Percentiles rank a stretch among this genome's conserved stretches.
Conservation (phyloP, 2,797 vertebrate species). For the Philypnodon macrostomus region DNA sequence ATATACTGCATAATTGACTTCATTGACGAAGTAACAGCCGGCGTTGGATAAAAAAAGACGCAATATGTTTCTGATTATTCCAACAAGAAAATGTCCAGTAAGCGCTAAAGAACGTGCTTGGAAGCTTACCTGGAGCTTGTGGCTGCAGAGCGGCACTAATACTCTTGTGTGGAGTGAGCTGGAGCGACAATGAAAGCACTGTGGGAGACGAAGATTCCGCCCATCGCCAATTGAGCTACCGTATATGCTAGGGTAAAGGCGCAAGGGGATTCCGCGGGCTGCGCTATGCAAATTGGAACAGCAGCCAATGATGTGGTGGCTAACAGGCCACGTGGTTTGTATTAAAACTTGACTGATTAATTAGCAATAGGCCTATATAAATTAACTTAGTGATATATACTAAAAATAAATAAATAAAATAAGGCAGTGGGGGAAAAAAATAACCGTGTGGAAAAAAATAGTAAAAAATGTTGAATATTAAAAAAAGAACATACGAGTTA, state of each 20-base stretch:
- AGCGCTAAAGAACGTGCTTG: conserved; percentile 9
- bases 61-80: neutral
- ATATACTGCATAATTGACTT: conserved; percentile 8
- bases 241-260: conserved; percentile 42
- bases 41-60: neutral
- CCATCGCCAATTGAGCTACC: conserved; percentile 52
- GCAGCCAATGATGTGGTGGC: neutral
- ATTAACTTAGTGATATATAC: too few species aligned
- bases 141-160: conserved; percentile 49
- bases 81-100: accelerated
- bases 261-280: conserved; percentile 34
- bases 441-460: too few species aligned
- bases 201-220: conserved; percentile 43
- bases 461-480: too few species aligned
- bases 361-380: too few species aligned
- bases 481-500: too few species aligned
- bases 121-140: conserved; percentile 60
- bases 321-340: neutral
- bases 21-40: conserved; percentile 19
- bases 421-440: too few species aligned
- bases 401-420: too few species aligned
- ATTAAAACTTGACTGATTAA: neutral
- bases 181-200: conserved; percentile 53
- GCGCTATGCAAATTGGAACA: neutral
- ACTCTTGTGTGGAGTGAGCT: conserved; percentile 33